These are phyloP conservation scores for Andrena marginata DNA, from an alignment of 2,888 invertebrate genomes.

Conservation along the genomic window DNA sequence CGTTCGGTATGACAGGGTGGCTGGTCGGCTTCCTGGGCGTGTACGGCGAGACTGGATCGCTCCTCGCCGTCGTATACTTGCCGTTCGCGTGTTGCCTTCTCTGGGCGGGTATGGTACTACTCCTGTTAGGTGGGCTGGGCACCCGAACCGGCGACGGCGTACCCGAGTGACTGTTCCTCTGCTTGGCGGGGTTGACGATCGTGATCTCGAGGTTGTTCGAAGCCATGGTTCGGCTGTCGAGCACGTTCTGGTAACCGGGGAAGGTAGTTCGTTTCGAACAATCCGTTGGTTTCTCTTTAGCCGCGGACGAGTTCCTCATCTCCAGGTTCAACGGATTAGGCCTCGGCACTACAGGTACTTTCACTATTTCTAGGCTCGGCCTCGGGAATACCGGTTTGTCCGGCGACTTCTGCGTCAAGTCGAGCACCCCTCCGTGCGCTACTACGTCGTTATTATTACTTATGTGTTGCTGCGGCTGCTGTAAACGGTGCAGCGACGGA, in stretches of 20 bases:
- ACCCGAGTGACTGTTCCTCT: conserved; percentile 58
- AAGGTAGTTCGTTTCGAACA: conserved; percentile 72
- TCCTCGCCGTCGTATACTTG: conserved; percentile 86
- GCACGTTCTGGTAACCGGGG: conserved; percentile 78
- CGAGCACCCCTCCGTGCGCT: conserved; percentile 87
- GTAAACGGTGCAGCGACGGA: conserved; percentile 50
- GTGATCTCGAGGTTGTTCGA: conserved; percentile 90
- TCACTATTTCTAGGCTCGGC: conserved; percentile 87
- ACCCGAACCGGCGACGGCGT: conserved; percentile 58
- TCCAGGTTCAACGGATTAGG: conserved; percentile 85
- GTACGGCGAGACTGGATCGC: conserved; percentile 83
- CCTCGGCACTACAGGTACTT: conserved; percentile 85
- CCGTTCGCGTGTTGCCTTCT: conserved; percentile 86
- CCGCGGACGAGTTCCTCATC: conserved; percentile 82
- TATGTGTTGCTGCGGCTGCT: conserved; percentile 59
- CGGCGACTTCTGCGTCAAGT: conserved; percentile 87
- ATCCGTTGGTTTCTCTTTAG: conserved; percentile 70
- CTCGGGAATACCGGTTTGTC: conserved; percentile 81
- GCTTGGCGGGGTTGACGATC: conserved; percentile 86
- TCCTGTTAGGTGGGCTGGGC: conserved; percentile 69
- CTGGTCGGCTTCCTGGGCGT: conserved; percentile 77
- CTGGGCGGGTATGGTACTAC: conserved; percentile 49
- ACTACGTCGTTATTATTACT: conserved; percentile 72
- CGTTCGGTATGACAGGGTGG: conserved; percentile 82
- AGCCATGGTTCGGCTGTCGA: conserved; percentile 86